Evolutionary conservation across 2,888 invertebrate genomes (phyloP), one percentile per base, ranked within the genome.

Genomic region (Tubulanus polymorphus): DNA sequence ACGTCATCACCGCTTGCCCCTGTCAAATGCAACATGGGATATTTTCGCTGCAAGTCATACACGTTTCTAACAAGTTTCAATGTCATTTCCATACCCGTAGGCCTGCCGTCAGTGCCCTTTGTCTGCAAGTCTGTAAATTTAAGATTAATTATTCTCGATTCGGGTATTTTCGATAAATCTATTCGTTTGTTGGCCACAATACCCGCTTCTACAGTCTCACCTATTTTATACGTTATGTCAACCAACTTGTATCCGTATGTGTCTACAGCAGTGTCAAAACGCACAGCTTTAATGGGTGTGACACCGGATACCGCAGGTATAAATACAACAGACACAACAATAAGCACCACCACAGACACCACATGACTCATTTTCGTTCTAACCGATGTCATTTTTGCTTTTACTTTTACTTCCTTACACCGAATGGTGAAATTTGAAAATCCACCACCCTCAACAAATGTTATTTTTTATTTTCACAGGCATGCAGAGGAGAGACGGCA

Each of bases 1-100:
- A 41, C 23, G 3, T 20, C 41, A 5, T 41, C 41, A 15, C 41
- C 41, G 6, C n/a, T 41, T 18, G 41, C 41, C 5, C 41, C 41
- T 41, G 41, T 41, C 41, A 41, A 15, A 41, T 41, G 41, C 23
- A 41, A 41, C 41, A 41, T 41, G 41, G 41, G 41, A 41, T 41
- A 41, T 41, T 41, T 41, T 41, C 41, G 5, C 15, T 41, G 6
- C 15, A 41, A 15, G 41, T 41, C 41, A 15, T 41, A 41, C 5
- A 41, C 15, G 15, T 41, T 41, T 41, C 41, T 41, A 5, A 41
- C 41, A 15, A 41, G 23, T 41, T 41, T 41, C 15, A 41, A 23
- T 15, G 41, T 41, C n/a, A n/a, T n/a, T n/a, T n/a, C n/a, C n/a
- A n/a, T n/a, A n/a, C n/a, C n/a, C n/a, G n/a, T n/a, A n/a, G 41